Conservation (phyloP, 2,113 vertebrate species). For the Amphiprion ocellaris region DNA sequence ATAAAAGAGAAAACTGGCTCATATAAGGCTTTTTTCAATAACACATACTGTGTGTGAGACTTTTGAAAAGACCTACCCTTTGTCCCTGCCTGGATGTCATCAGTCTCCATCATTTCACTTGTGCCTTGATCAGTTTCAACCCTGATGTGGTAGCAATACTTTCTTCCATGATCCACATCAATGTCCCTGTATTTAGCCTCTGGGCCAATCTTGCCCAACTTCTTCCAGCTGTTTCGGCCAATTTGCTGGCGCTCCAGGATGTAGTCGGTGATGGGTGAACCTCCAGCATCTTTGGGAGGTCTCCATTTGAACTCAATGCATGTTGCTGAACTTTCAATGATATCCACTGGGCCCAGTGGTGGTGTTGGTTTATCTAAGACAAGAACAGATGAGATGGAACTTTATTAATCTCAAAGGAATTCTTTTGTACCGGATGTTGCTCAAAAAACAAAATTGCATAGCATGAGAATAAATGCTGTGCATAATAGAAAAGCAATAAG, state of each 20-base stretch:
- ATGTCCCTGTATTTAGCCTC: slow-evolving; percentile 85
- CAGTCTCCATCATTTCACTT: slow-evolving; percentile 87
- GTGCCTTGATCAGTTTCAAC: slow-evolving; percentile 85
- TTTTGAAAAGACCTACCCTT: slow-evolving; percentile 82
- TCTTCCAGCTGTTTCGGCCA: slow-evolving; percentile 88
- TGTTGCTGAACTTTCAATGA: slow-evolving; percentile 80
- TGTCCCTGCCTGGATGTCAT: slow-evolving; percentile 87
- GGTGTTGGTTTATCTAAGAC: slow-evolving; percentile 86
- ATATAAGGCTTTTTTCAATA: neutral
- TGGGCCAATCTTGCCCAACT: slow-evolving; percentile 83
- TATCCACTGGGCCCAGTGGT: slow-evolving; percentile 87
- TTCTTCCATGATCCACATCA: slow-evolving; percentile 87
- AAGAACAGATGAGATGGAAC: too few relatives aligned
- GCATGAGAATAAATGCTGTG: too few relatives aligned
- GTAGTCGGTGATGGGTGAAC: slow-evolving; percentile 85
- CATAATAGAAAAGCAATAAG: too few relatives aligned
- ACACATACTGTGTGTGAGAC: neutral
- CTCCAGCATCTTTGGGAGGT: slow-evolving; percentile 87
- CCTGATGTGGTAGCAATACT: slow-evolving; percentile 90
- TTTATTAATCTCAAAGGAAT: too few relatives aligned
- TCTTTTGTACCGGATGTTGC: too few relatives aligned
- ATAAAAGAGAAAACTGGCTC: neutral
- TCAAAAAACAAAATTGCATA: too few relatives aligned
- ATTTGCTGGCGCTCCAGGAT: slow-evolving; percentile 88
- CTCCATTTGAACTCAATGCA: slow-evolving; percentile 88